Base-by-base conservation (phyloP, 2,113 vertebrate genomes). In the Okapia johnstoni region DNA sequence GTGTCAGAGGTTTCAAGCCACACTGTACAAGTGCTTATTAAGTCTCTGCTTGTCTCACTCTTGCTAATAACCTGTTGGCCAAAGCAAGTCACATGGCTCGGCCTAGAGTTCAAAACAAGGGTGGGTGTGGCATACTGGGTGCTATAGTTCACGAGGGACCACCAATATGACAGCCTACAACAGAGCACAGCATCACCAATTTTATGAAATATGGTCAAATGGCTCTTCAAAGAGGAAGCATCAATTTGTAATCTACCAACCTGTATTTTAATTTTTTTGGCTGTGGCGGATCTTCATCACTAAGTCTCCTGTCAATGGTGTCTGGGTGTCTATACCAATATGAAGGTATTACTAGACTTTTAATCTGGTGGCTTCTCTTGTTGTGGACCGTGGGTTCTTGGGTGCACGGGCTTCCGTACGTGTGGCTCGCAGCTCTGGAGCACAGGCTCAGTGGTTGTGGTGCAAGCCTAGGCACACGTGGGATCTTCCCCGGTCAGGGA, bases 151-250 rank as follows among this genome's bases (percentile, higher is more conserved):
- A 30, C 0, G 12, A 14, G 81, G 17, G 16, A 55, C 66, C 50
- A 55, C 13, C 7, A 13, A 40, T 7, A 2, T 2, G 14, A 30
- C 8, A 26, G 15, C 55, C 17, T 87, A 50, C 61, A 30, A 52
- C 0, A 36, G 16, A 3, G 4, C 9, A 26, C 1, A 7, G 8
- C 16, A 15, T 26, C 58, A 40, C 12, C 17, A 16, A n/a, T n/a
- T 80, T 61, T 85, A 85, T 30, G 70, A 83, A 57, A 79, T 77
- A 46, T 3, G 46, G n/a, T 43, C 85, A 88, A 48, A 84, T 46
- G 36, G 25, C 21, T 85, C 70, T 89, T 36, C 7, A n/a, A 83
- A 97, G 48, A 96, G 43, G 12, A 2, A 79, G 19, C 52, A 79
- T 57, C 2, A 3, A 30, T 79, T 46, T 63, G 43, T 25, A 84